phyloP scores from a whole-genome alignment of 2,888 invertebrate genomes.

The Apamea crenata region DNA sequence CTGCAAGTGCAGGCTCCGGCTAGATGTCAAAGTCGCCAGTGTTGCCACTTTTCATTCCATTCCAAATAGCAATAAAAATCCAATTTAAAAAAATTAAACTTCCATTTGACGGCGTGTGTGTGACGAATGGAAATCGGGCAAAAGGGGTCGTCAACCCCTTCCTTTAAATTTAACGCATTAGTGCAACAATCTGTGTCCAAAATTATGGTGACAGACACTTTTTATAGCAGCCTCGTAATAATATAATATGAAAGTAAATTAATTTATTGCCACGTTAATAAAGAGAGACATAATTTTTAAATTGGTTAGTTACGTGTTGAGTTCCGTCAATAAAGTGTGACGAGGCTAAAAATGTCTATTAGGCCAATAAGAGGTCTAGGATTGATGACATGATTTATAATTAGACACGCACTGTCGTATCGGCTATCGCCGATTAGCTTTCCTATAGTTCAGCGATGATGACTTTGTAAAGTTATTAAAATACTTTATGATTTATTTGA shows the following conservation, averaged over 20 bases:
- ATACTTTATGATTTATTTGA: constrained; percentile 14
- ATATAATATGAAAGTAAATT: constrained; percentile 84
- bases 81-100: constrained; percentile 89
- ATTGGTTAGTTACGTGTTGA: constrained; percentile 73
- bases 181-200: constrained; percentile 88
- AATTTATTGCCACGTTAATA: constrained; percentile 86
- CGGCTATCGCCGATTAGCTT: constrained; percentile 18
- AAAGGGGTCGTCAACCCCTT: constrained; percentile 86
- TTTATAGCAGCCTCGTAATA: constrained; percentile 83
- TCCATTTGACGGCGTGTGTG: constrained; percentile 88
- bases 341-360: constrained; percentile 68
- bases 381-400: constrained; percentile 64
- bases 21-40: constrained; percentile 50
- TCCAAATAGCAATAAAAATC: constrained; percentile 84
- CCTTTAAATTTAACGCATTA: constrained; percentile 81
- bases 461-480: constrained; percentile 8
- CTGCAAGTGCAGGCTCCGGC: constrained; percentile 16
- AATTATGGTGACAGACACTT: constrained; percentile 88
- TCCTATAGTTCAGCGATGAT: constrained; percentile 19
- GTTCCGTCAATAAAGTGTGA: constrained; percentile 69
- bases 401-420: constrained; percentile 52
- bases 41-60: constrained; percentile 76
- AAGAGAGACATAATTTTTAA: constrained; percentile 80
- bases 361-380: constrained; percentile 61
- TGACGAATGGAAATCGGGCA: constrained; percentile 86